Evolutionary conservation across 2,797 vertebrate genomes (phyloP), one percentile per base, ranked within the genome.

Genomic region (Myioborus melanocephalus): DNA sequence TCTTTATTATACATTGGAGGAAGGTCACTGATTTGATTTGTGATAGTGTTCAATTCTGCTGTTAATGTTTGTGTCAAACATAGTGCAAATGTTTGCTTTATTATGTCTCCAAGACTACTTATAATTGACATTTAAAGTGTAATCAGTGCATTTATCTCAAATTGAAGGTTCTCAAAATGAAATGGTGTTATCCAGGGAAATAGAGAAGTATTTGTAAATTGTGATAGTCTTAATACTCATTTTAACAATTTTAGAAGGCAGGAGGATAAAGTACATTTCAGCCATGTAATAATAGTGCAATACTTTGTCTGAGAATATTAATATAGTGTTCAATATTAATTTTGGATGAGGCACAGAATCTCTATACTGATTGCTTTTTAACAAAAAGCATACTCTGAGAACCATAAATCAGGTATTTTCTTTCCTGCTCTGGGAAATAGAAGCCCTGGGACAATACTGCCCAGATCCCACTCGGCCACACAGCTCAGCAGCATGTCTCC

Each of bases 11-110:
- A 57, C 46, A 37, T 66, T 52, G 63, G 52, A 75, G 61, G 91
- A 95, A 94, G 94, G 86, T 94, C 85, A 95, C 41, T 91, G 89
- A 94, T 91, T 97, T 92, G 85, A 96, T 97, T 95, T 96, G 89
- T 72, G 66, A 83, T 87, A 76, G 20, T 50, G 46, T 64, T 96
- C 76, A 72, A 55, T 95, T 93, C 69, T 73, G 84, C 66, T 71
- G 27, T 91, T 95, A 95, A 87, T 90, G 37, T 22, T 89, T 90
- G 50, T 81, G 37, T 87, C 75, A 89, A 95, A 52, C 7, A 32
- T 14, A 72, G 12, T 63, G 52, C 79, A 96, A 96, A 88, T 79
- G 46, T 75, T 56, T 79, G 32, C 14, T 94, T 88, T 55, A 60
- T 73, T 72, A 91, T 59, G 50, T 82, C 61, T 66, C 66, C 63